phyloP scores from a whole-genome alignment of 2,113 vertebrate genomes.

The Triplophysa tibetana region DNA sequence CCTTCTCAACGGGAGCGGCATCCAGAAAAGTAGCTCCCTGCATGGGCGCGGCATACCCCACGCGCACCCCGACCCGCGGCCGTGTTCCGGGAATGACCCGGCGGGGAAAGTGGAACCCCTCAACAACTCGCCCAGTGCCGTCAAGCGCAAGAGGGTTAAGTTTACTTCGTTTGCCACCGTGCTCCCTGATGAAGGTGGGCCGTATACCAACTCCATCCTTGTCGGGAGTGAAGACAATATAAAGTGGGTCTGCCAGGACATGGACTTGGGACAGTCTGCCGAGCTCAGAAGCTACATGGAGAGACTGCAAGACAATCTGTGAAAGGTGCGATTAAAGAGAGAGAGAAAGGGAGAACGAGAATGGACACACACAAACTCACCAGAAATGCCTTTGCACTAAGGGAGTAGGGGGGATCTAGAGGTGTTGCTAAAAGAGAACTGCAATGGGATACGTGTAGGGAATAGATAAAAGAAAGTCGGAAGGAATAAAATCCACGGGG shows the following conservation, averaged over 20 bases:
- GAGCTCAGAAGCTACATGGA: conserved; percentile 97
- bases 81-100: conserved; percentile 82
- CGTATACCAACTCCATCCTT: conserved; percentile 88
- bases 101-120: conserved; percentile 75
- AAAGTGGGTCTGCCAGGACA: conserved; percentile 97
- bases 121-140: conserved; percentile 78
- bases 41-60: conserved; percentile 82
- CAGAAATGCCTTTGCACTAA: conserved; percentile 79
- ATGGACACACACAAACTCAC: conserved; percentile 72
- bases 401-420: conserved; percentile 7
- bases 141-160: conserved; percentile 93
- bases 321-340: conserved; percentile 69
- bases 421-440: conserved; percentile 19
- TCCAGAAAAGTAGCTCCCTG: conserved; percentile 77
- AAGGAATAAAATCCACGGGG: conserved; percentile 44
- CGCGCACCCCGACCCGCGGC: conserved; percentile 79
- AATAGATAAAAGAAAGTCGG: conserved; percentile 20
- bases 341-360: conserved; percentile 71
- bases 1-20: conserved; percentile 82
- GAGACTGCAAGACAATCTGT: conserved; percentile 97
- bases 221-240: conserved; percentile 91
- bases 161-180: conserved; percentile 96
- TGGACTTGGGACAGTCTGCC: conserved; percentile 86
- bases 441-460: conserved; percentile 27
- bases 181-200: conserved; percentile 85